phyloP scores from a whole-genome alignment of 2,113 vertebrate species.

The Boulengeromyrus knoepffleri region DNA sequence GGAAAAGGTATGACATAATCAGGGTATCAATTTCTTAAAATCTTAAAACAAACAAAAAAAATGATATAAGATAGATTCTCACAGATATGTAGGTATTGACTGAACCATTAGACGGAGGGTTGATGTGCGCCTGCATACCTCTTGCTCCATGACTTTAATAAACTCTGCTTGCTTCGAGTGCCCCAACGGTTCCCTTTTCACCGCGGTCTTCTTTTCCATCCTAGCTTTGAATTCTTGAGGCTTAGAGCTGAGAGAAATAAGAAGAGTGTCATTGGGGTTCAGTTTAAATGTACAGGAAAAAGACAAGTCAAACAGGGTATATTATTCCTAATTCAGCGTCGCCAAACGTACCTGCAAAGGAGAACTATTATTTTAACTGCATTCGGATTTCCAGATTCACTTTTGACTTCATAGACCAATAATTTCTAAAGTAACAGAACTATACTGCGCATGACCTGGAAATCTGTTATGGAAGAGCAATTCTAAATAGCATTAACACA shows the following conservation, averaged over 20 bases:
- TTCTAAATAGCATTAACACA: neutral
- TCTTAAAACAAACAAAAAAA: neutral
- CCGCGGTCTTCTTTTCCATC: constrained; percentile 65
- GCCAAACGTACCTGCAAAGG: neutral
- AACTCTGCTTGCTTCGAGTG: constrained; percentile 79
- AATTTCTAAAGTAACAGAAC: neutral
- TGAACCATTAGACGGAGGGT: neutral
- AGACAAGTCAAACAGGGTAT: neutral
- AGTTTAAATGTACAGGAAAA: neutral
- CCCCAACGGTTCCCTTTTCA: constrained; percentile 70
- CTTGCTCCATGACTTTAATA: constrained; percentile 69
- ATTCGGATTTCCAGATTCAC: neutral
- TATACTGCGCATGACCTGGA: neutral
- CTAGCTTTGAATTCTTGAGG: constrained; percentile 74
- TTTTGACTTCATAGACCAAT: neutral
- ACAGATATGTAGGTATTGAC: neutral
- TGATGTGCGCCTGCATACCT: constrained; percentile 40
- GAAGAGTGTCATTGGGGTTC: neutral
- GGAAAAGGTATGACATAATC: neutral
- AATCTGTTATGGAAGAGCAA: neutral
- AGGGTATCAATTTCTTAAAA: neutral
- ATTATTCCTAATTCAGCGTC: neutral
- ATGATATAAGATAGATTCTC: neutral
- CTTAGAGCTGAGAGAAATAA: constrained; percentile 60
- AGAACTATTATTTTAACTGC: neutral